Base-by-base conservation (phyloP, 2,888 invertebrate genomes). In the Cephus sareptanus region DNA sequence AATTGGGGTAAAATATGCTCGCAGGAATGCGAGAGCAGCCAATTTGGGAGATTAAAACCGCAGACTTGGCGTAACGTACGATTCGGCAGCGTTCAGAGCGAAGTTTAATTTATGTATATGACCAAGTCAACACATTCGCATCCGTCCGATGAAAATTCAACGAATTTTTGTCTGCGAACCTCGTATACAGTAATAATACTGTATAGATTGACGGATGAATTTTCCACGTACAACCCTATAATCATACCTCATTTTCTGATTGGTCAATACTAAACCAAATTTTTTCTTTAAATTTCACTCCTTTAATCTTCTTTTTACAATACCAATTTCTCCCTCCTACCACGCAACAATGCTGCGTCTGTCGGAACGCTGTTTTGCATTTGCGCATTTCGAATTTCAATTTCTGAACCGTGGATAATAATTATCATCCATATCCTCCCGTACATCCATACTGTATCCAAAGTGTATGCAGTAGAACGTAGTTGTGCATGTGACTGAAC, bases 401-500 rank as follows among this genome's bases (percentile, higher is more conserved):
- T 23, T 56, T 56, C 23, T 9, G 9, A 56, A 56, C 56, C 23
- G 23, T 23, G 23, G 23, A 3, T 23, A 56, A 9, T 56, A 9
- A 56, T 56, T 56, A 56, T 23, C 56, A 2, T 23, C 56, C 23
- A 23, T 56, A 56, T 11, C 23, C 56, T 56, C 23, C 56, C 56
- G 23, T 23, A 23, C 3, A 56, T 23, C 56, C 56, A 56, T 23
- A 56, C 56, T 56, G 56, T 56, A 23, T 56, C 23, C 9, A 56
- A 2, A 56, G 56, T 56, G 56, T 56, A 15, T 56, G 56, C 56
- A 2, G 56, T 37, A 74, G 69, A 77, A 69, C 31, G 70, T 69
- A 73, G 40, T 78, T 79, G 15, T 70, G 76, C 80, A 78, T 76
- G 78, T 71, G 77, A 74, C 74, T 75, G 73, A 79, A 30, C 13